A percentile compares a stretch with the other conserved stretches of the same genome.
Evolutionary conservation across 2,797 vertebrate genomes (phyloP).

Genomic region (Setipinna tenuifilis): DNA sequence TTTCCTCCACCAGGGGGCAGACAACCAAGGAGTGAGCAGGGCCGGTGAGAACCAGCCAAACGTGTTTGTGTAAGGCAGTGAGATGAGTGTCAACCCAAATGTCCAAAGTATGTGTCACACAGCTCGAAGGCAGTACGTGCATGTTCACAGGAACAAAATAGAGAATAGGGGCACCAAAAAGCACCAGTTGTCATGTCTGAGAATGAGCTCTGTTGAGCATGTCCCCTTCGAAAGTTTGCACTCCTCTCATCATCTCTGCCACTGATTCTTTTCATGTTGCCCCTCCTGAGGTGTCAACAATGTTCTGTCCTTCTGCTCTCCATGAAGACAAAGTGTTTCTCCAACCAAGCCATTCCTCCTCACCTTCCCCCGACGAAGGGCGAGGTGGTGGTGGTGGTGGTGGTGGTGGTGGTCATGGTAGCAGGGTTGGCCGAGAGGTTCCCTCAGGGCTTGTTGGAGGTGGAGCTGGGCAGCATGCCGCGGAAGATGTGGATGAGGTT

Average conservation of each 20-base stretch:
- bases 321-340: conserved; percentile 16
- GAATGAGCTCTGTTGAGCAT: background rate
- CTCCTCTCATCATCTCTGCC: background rate
- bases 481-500: conserved; percentile 81
- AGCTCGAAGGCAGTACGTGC: background rate
- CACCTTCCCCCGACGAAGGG: background rate
- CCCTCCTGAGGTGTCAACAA: background rate
- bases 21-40: background rate
- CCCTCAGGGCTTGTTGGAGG: conserved; percentile 55
- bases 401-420: background rate
- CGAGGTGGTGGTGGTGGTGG: conserved; percentile 37
- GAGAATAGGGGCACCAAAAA: background rate
- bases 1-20: conserved; percentile 33
- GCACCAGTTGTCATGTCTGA: background rate
- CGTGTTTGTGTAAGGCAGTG: background rate
- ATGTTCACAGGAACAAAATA: background rate
- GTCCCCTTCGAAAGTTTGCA: background rate
- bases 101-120: background rate
- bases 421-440: background rate
- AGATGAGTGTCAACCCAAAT: background rate
- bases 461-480: conserved; percentile 61
- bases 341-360: conserved; percentile 50
- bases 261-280: background rate
- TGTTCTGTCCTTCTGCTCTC: background rate
- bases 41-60: background rate